Percentiles rank a stretch among this genome's conserved stretches.
phyloP scores from a whole-genome alignment of 2,797 vertebrate genomes.

The Oreochromis grahami region DNA sequence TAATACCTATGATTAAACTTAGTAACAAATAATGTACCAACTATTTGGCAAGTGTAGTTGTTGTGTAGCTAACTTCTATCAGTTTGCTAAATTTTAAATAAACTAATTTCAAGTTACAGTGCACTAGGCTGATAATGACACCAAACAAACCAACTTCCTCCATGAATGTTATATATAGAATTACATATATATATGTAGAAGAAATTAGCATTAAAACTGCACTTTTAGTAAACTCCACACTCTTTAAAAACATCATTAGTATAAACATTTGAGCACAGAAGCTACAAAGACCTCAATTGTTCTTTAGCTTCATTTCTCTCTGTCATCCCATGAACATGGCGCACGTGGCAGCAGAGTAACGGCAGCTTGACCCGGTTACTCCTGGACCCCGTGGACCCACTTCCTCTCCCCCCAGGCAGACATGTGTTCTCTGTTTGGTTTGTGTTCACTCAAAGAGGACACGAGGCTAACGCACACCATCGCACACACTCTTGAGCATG shows the following conservation, averaged over 20 bases:
- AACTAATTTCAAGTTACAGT: neutral
- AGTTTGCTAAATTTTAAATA: neutral
- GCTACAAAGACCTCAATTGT: neutral
- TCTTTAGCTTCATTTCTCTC: neutral
- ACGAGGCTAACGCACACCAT: neutral
- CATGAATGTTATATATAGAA: neutral
- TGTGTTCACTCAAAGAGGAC: neutral
- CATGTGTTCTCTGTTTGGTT: slow-evolving; percentile 5
- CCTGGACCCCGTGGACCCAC: neutral
- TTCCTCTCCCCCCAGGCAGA: neutral
- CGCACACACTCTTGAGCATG: neutral
- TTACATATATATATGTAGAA: neutral
- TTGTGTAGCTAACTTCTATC: neutral
- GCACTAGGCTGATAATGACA: neutral
- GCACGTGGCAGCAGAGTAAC: neutral
- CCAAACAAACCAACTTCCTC: neutral
- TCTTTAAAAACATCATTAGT: neutral
- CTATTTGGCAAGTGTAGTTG: neutral
- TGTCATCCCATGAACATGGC: neutral
- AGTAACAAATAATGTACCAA: neutral
- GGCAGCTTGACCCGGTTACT: neutral
- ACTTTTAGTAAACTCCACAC: neutral
- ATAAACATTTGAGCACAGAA: neutral
- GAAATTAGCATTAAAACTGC: neutral
- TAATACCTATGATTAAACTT: neutral